phyloP scores from a whole-genome alignment of 2,888 invertebrate genomes.

The Tiliacea citrago region DNA sequence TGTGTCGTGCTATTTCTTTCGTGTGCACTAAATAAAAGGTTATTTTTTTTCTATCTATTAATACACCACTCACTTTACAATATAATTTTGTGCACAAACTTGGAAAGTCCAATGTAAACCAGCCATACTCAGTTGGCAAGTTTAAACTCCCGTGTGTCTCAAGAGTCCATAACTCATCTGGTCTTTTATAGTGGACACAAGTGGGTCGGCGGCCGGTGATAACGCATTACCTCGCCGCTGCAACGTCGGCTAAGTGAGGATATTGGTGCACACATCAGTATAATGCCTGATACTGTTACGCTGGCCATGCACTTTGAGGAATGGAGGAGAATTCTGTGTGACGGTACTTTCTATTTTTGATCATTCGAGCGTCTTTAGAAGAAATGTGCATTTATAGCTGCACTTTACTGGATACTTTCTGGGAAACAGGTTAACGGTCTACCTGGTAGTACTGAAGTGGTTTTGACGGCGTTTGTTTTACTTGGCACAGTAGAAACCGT shows the following conservation, averaged over 20 bases:
- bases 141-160: constrained; percentile 37
- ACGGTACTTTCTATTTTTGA: not conserved
- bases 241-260: constrained; percentile 36
- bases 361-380: not conserved
- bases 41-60: too few relatives aligned
- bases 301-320: constrained; percentile 25
- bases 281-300: constrained; percentile 10
- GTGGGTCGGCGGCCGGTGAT: constrained; percentile 55
- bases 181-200: constrained; percentile 60
- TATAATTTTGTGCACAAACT: not conserved
- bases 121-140: not conserved
- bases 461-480: too few relatives aligned
- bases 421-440: too few relatives aligned
- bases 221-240: constrained; percentile 48
- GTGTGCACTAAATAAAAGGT: too few relatives aligned
- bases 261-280: constrained; percentile 16
- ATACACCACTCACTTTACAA: too few relatives aligned
- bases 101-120: not conserved
- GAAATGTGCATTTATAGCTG: not conserved
- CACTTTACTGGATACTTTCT: not conserved
- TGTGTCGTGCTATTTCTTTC: too few relatives aligned
- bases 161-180: constrained; percentile 61
- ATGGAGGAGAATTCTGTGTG: constrained; percentile 12
- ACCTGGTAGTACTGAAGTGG: too few relatives aligned
- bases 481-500: too few relatives aligned